Base-by-base conservation (phyloP, 2,888 invertebrate species). In the Ganaspis brasiliensis region DNA sequence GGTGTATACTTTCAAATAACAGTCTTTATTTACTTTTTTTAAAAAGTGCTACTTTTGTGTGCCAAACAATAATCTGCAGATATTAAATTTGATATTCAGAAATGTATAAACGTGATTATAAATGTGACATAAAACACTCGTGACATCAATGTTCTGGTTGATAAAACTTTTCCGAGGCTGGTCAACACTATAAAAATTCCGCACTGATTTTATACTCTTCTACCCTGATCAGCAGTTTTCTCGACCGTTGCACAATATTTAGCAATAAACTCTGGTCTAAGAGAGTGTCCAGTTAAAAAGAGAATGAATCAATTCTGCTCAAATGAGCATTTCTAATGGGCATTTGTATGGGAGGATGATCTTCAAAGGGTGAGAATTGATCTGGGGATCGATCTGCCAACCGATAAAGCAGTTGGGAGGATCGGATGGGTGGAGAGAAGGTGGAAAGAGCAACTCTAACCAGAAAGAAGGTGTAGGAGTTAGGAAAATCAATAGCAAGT, bases 401-500 rank as follows among this genome's bases (percentile, higher is more conserved):
- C 40, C 63, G 40, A 67, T 45, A 45, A 45, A 21, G 63, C 6
- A 67, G 45, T 14, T 12, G 35, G 12, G 21, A 40, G 19, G 61
- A 37, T 12, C 12, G 3, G 24, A 37, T 63, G 40, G 40, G 40
- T 24, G 24, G 14, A 24, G 14, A 24, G 40, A 24, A 45, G 63
- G 63, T 67, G 40, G 63, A 67, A 63, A 52, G 24, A 24, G 19
- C 14, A 67, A 40, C 21, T 45, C 63, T n/a, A 67, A 56, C 21
- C 26, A 24, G 19, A 37, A 40, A 40, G 21, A 67, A 14, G 40
- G 63, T 67, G 40, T 40, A 67, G 63, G 63, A 67, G 67, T 67
- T 45, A 8, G 79, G 82, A 84, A 83, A 84, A 84, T 84, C 84
- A 83, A 84, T 84, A 84, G 81, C 76, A 77, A 73, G 78, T 77